Conservation (phyloP, 1,140 invertebrate species). For the Frieseomelitta varia region DNA sequence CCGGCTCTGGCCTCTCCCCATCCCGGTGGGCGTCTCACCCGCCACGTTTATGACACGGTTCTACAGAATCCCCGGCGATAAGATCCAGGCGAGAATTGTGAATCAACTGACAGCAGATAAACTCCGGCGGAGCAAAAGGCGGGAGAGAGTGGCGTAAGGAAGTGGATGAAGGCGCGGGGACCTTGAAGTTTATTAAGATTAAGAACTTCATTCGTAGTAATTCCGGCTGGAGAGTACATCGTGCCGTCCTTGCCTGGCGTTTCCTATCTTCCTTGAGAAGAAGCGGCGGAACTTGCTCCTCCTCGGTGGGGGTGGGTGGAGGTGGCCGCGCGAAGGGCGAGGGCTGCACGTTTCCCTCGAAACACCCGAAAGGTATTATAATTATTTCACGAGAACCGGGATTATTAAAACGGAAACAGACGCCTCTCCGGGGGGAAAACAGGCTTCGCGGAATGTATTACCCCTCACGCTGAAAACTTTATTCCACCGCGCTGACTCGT, state of each 20-base stretch:
- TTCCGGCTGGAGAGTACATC: slow-evolving; percentile 55
- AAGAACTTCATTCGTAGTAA: slow-evolving; percentile 78
- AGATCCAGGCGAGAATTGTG: slow-evolving; percentile 56
- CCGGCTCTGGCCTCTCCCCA: background rate
- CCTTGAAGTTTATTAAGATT: slow-evolving; percentile 79
- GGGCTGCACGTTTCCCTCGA: slow-evolving; percentile 47
- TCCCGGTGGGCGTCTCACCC: background rate
- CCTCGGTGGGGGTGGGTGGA: too few relatives aligned
- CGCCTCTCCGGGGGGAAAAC: slow-evolving; percentile 12
- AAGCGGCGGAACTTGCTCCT: slow-evolving; percentile 31
- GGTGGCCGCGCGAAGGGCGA: background rate
- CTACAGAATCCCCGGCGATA: slow-evolving; percentile 31
- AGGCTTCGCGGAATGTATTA: slow-evolving; percentile 14
- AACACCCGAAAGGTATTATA: slow-evolving; percentile 53
- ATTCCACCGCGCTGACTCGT: background rate
- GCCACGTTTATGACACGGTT: slow-evolving; percentile 55
- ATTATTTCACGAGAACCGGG: slow-evolving; percentile 61
- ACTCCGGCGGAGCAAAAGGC: slow-evolving; percentile 22
- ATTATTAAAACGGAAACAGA: slow-evolving; percentile 63
- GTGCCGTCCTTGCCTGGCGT: slow-evolving; percentile 42
- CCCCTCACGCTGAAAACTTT: slow-evolving; percentile 25
- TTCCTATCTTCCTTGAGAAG: slow-evolving; percentile 41
- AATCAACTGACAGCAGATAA: slow-evolving; percentile 65
- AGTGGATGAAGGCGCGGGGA: slow-evolving; percentile 54
- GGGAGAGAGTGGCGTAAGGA: slow-evolving; percentile 23